phyloP scores from a whole-genome alignment of 2,113 vertebrate species.

The Puma concolor region DNA sequence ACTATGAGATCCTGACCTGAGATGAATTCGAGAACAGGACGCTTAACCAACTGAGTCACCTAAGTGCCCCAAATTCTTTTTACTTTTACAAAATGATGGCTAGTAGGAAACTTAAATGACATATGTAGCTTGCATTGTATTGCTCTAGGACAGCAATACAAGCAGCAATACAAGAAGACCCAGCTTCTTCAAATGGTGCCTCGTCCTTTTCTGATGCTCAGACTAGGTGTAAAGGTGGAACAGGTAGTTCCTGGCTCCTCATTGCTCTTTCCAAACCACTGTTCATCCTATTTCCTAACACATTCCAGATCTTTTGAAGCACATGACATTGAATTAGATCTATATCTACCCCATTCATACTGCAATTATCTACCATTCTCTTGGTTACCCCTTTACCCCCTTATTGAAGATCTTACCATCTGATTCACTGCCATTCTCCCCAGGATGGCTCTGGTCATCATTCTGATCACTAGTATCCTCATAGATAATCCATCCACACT shows the following conservation, averaged over 20 bases:
- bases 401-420: background rate
- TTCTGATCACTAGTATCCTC: background rate
- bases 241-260: background rate
- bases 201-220: background rate
- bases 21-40: background rate
- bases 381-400: background rate
- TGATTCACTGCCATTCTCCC: background rate
- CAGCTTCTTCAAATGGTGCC: too few species aligned
- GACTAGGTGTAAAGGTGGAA: too few species aligned
- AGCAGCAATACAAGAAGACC: background rate
- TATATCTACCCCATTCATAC: background rate
- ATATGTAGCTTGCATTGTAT: background rate
- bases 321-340: background rate
- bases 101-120: background rate
- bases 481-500: background rate
- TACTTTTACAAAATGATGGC: background rate
- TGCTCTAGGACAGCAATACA: background rate
- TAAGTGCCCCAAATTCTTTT: background rate
- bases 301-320: background rate
- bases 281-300: background rate
- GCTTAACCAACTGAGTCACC: background rate
- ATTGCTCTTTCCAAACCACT: background rate
- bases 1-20: background rate
- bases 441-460: background rate
- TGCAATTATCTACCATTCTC: background rate